phyloP scores from a whole-genome alignment of 2,113 vertebrate genomes.

The Chelonoidis abingdonii region DNA sequence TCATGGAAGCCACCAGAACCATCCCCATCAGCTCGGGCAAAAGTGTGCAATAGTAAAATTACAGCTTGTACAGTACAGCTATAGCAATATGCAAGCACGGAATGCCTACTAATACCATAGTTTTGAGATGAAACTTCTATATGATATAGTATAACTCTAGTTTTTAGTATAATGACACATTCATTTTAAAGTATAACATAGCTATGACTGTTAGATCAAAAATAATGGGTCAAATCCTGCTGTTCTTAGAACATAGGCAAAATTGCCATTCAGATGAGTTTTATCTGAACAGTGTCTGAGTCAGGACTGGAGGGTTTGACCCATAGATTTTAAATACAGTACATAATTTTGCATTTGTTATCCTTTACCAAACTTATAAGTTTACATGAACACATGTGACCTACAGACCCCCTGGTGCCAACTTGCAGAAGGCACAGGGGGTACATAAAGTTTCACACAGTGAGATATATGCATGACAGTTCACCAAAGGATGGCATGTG shows the following conservation, averaged over 20 bases:
- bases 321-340: neutral
- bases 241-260: accelerated
- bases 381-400: neutral
- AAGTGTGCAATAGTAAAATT: neutral
- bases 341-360: neutral
- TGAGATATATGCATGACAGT: neutral
- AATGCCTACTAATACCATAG: neutral
- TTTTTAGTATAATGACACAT: neutral
- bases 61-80: neutral
- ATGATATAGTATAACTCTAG: neutral
- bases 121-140: neutral
- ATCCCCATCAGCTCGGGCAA: neutral
- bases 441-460: no score
- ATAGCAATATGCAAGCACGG: neutral
- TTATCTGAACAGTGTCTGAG: neutral
- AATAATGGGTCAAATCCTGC: neutral
- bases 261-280: neutral
- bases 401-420: no score
- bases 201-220: neutral
- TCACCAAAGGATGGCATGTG: neutral
- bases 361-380: neutral
- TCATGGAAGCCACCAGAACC: neutral
- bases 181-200: neutral
- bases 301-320: neutral
- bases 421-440: no score